Evolutionary conservation across 2,797 vertebrate genomes (phyloP), one percentile per base, ranked within the genome.

Genomic region (Hypotaenidia philippensis): DNA sequence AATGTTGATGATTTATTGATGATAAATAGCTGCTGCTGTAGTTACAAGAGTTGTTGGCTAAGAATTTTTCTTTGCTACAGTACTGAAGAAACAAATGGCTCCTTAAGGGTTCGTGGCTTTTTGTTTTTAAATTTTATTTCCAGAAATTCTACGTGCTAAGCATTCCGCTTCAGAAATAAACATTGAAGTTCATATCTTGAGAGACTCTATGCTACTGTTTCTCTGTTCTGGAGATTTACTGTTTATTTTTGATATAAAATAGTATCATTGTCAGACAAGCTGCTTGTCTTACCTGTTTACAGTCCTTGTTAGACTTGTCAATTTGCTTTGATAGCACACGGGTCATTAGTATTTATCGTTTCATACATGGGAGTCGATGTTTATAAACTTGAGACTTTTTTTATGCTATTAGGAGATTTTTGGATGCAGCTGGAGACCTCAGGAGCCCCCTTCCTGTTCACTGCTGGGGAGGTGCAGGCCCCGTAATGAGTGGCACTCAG

Each of bases 61-160:
- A 88, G 55, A 96, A 77, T 94, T 97, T 94, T 95, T 93, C 87
- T 82, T 88, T 94, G 68, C 86, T 96, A 5, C 53, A 59, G 40
- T 94, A 47, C 47, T 74, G 45, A 94, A 95, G 92, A 97, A 97
- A 96, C 85, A 95, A 95, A 94, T 92, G 36, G 77, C 88, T 98
- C 96, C 89, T 44, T 94, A 91, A 91, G 95, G 79, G 89, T 63
- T 95, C 3, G 0, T 90, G 83, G 49, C 70, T 95, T 96, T 97
- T 95, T 90, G 74, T 13, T 96, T 96, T 91, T 87, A 92, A 96
- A 89, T 97, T 97, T 97, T 97, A 96, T 97, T 97, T 97, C 81
- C 90, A 93, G 88, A 95, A 95, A 92, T 93, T 90, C 75, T 96
- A 77, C 7, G 3, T 96, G 95, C 69, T 96, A 96, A 96, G 92